Base-by-base conservation (phyloP, 1,140 invertebrate species). In the Chlorops oryzae region DNA sequence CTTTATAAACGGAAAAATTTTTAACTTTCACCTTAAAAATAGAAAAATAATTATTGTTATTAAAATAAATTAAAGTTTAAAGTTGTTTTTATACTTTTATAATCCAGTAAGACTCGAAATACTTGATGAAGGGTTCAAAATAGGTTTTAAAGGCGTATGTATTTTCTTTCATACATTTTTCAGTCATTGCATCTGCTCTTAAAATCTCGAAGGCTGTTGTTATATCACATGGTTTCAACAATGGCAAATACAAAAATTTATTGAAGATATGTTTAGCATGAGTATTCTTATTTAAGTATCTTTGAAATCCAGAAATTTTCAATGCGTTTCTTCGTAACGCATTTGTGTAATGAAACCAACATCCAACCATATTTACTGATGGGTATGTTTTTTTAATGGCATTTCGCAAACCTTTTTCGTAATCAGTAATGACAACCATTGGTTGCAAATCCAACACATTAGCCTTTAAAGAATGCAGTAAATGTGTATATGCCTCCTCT, bases 121-220 rank as follows among this genome's bases (percentile, higher is more conserved):
- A 43, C 15, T 43, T 43, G 10, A 43, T 43, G 22, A 43, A 43
- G 15, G 20, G 12, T 25, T 43, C n/a, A 43, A 43, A 43, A 23
- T 22, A 43, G 41, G 7, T 43, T 43, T 43, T n/a, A n/a, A n/a
- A n/a, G n/a, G n/a, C 21, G 24, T 22, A 22, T 12, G 15, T 43
- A 23, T 25, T 43, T 43, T 13, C 41, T 22, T 43, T 43, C 24
- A 43, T 23, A 43, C 15, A 43, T 25, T 43, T 43, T 43, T n/a
- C 41, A 43, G 24, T 24, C 41, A 43, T 43, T 22, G 41, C 41
- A 43, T 43, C 41, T 43, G 18, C 18, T 43, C 27, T 43, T 23
- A 43, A 43, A 43, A 43, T 43, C n/a, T 23, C n/a, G 17, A n/a
- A 43, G 20, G 41, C 41, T 43, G 28, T 32, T 32, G 13, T 32